Evolutionary conservation across 2,888 invertebrate species (phyloP).

Genomic region (Cataglyphis rosenhaueri): DNA sequence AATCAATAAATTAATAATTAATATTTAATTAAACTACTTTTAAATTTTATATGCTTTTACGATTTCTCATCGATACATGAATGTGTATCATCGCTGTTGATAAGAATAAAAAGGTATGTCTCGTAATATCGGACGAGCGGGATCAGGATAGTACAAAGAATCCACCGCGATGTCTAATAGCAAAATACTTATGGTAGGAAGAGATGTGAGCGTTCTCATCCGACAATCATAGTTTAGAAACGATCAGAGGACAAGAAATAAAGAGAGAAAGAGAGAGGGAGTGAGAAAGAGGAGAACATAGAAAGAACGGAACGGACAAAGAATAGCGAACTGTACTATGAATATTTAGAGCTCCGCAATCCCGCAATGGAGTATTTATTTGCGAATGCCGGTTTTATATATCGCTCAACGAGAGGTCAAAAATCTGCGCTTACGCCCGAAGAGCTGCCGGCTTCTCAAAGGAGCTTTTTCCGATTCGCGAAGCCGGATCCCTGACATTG

Average conservation of each 20-base stretch:
- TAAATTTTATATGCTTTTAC: neutral
- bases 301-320: slow-evolving; percentile 49
- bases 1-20: no score
- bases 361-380: slow-evolving; percentile 84
- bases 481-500: slow-evolving; percentile 21
- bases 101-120: slow-evolving; percentile 49
- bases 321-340: slow-evolving; percentile 76
- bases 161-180: slow-evolving; percentile 58
- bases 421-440: slow-evolving; percentile 58
- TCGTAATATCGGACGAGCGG: slow-evolving; percentile 61
- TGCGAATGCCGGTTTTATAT: slow-evolving; percentile 79
- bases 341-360: slow-evolving; percentile 81
- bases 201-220: slow-evolving; percentile 65
- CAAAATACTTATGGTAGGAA: slow-evolving; percentile 63
- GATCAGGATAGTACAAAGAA: slow-evolving; percentile 62
- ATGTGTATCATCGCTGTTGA: neutral
- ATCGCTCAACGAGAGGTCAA: slow-evolving; percentile 75
- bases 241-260: slow-evolving; percentile 53
- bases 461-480: slow-evolving; percentile 67
- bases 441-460: slow-evolving; percentile 71
- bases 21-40: neutral
- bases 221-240: slow-evolving; percentile 58
- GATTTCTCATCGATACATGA: neutral
- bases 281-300: neutral
- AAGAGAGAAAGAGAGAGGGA: slow-evolving; percentile 27